These are phyloP conservation scores for Xestoiulus laeticollis DNA, from an alignment of 2,888 invertebrate genomes.

Conservation along the genomic window DNA sequence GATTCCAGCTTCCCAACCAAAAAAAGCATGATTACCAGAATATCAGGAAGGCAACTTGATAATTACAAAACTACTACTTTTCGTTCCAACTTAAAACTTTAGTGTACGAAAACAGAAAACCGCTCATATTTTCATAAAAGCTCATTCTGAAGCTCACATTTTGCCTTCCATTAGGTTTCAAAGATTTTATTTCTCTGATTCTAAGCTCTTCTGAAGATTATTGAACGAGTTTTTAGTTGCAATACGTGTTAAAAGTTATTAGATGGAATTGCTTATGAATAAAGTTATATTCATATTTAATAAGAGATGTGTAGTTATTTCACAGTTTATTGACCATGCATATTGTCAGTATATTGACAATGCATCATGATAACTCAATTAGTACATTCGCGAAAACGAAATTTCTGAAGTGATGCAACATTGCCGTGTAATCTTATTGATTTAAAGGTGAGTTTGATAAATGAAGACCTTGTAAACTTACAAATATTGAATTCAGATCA, in stretches of 20 bases:
- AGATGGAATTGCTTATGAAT: no score
- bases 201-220: no score
- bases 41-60: background rate
- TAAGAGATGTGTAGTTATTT: background rate
- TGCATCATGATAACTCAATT: background rate
- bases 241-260: no score
- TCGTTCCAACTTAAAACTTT: background rate
- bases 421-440: background rate
- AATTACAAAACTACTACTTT: background rate
- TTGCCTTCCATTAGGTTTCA: no score
- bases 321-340: no score
- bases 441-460: background rate
- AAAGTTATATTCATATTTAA: background rate
- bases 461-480: background rate
- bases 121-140: no score
- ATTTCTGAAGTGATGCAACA: background rate
- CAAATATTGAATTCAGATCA: background rate
- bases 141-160: no score
- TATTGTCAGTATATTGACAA: no score
- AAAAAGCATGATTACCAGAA: background rate
- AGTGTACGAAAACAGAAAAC: no score
- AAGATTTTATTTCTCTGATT: no score
- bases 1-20: background rate
- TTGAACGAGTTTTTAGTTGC: no score
- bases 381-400: background rate